Evolutionary conservation across 2,888 invertebrate genomes (phyloP).

Genomic region (Euplexia lucipara): DNA sequence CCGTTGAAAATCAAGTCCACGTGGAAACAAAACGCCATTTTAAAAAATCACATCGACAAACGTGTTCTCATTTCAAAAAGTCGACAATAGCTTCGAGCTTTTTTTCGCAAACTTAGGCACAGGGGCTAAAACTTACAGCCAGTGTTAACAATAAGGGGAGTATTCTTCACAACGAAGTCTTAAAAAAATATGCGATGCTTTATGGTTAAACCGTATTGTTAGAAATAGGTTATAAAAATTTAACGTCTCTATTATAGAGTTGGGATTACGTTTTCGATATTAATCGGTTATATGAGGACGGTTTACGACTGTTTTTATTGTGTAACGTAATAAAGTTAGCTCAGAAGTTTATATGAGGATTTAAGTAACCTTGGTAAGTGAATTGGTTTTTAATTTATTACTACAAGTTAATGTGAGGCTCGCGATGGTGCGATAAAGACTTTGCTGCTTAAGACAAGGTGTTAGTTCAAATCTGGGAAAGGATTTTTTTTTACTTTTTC

Average conservation of each 20-base stretch:
- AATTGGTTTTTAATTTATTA: slow-evolving; percentile 45
- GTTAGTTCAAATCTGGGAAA: too few relatives aligned
- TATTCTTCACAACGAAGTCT: slow-evolving; percentile 46
- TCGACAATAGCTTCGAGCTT: slow-evolving; percentile 76
- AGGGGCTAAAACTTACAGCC: slow-evolving; percentile 76
- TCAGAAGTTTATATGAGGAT: slow-evolving; percentile 45
- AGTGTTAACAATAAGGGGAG: slow-evolving; percentile 75
- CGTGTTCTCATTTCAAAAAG: slow-evolving; percentile 76
- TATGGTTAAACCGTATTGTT: slow-evolving; percentile 52
- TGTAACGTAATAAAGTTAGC: slow-evolving; percentile 46
- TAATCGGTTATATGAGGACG: slow-evolving; percentile 54
- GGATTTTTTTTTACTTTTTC: too few relatives aligned
- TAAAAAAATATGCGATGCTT: slow-evolving; percentile 45
- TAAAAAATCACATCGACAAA: slow-evolving; percentile 73
- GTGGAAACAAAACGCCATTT: slow-evolving; percentile 70
- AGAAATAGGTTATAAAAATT: slow-evolving; percentile 65
- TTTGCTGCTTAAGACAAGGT: too few relatives aligned
- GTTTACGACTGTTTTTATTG: slow-evolving; percentile 63
- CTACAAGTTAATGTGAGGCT: not conserved
- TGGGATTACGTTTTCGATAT: slow-evolving; percentile 58
- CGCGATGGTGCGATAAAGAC: too few relatives aligned
- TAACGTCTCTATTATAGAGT: slow-evolving; percentile 70
- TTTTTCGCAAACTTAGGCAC: slow-evolving; percentile 80
- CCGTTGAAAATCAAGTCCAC: slow-evolving; percentile 72
- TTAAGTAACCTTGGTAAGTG: slow-evolving; percentile 37